These are phyloP conservation scores for Philantomba maxwellii DNA, from an alignment of 2,113 vertebrate genomes.

Conservation along the genomic window DNA sequence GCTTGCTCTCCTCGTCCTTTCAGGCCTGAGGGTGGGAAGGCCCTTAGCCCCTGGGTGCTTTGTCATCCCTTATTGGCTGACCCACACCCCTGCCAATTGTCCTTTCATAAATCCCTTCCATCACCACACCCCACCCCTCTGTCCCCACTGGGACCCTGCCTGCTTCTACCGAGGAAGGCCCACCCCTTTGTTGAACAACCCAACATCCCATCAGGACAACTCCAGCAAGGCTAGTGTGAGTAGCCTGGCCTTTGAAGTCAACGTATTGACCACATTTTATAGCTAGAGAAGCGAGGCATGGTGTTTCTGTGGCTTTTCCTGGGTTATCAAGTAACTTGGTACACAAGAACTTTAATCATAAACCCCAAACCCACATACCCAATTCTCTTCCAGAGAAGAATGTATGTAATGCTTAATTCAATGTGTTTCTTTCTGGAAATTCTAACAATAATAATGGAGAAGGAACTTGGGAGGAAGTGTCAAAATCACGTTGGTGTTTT, in stretches of 20 bases:
- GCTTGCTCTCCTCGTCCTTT: background rate
- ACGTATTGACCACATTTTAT: background rate
- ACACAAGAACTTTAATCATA: background rate
- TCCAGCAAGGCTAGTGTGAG: too few species aligned
- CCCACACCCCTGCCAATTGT: background rate
- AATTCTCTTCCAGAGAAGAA: constrained; percentile 29
- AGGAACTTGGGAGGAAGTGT: constrained; percentile 59
- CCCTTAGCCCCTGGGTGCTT: background rate
- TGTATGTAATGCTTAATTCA: constrained; percentile 29
- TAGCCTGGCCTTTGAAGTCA: background rate
- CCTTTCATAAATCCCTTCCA: background rate
- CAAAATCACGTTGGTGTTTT: constrained; percentile 65
- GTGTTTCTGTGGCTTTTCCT: background rate
- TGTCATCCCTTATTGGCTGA: background rate
- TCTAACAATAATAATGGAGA: constrained; percentile 64
- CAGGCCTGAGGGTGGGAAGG: background rate
- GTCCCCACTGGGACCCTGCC: background rate
- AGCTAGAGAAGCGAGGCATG: background rate
- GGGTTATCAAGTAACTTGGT: background rate
- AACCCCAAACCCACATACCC: background rate
- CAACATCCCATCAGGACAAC: background rate
- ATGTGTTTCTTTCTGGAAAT: constrained; percentile 61
- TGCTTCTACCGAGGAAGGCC: background rate
- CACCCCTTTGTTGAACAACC: background rate
- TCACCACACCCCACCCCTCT: background rate